These are phyloP conservation scores for Zapus hudsonius DNA, from an alignment of 2,113 vertebrate species.

Conservation along the genomic window DNA sequence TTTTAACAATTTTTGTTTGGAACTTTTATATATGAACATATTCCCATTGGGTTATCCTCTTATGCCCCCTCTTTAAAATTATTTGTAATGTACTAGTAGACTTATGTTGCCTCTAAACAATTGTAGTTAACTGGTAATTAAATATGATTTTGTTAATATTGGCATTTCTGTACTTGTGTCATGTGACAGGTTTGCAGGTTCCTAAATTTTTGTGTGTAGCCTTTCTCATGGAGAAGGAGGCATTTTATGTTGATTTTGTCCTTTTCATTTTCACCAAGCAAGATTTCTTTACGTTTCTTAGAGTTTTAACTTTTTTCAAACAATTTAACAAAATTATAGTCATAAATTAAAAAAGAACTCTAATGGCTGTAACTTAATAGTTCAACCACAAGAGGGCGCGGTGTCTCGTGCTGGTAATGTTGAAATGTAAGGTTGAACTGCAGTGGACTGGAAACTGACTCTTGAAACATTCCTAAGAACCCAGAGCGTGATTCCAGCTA, in stretches of 20 bases:
- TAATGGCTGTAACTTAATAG: background rate
- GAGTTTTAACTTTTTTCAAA: background rate
- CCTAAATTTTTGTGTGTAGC: background rate
- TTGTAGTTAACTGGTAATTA: background rate
- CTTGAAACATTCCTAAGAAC: background rate
- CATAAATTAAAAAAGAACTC: background rate
- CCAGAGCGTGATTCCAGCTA: background rate
- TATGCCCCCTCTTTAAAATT: background rate
- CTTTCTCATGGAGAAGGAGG: background rate
- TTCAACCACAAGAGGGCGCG: conserved; percentile 43
- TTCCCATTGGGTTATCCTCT: too few species aligned
- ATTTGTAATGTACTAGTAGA: background rate
- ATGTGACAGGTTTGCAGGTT: background rate
- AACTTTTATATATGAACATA: too few species aligned
- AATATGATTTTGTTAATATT: background rate
- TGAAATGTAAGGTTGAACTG: background rate
- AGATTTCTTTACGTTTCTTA: background rate
- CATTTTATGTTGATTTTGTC: background rate
- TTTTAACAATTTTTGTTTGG: too few species aligned
- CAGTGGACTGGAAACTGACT: background rate
- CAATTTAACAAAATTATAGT: background rate
- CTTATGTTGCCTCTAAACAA: background rate
- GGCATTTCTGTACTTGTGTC: background rate
- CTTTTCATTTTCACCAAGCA: background rate
- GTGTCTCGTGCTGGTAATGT: background rate